Conservation (phyloP, 2,113 vertebrate species). For the Noturus placidus region DNA sequence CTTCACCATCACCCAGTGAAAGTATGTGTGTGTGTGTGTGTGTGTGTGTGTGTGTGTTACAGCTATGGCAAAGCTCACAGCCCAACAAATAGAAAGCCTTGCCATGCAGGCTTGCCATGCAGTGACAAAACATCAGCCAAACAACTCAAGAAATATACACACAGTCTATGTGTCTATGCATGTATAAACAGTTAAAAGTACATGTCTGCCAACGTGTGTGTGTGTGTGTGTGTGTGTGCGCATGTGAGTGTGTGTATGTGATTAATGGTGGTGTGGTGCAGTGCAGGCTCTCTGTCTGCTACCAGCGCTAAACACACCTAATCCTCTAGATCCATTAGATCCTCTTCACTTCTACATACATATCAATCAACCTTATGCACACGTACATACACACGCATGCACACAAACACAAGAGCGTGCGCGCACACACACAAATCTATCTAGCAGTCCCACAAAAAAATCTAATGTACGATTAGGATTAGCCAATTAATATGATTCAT, state of each 20-base stretch:
- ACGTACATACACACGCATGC: constrained; percentile 24
- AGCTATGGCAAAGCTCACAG: neutral
- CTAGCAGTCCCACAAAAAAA: neutral
- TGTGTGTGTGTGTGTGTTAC: neutral
- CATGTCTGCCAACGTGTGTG: neutral
- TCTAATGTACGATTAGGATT: neutral
- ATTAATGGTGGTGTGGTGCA: constrained; percentile 74
- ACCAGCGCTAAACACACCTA: constrained; percentile 72
- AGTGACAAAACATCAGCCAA: neutral
- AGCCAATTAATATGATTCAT: too few species aligned
- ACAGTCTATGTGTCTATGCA: neutral
- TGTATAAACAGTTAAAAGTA: constrained; percentile 32
- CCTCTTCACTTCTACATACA: constrained; percentile 72
- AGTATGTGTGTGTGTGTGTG: neutral
- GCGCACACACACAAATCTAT: constrained; percentile 18
- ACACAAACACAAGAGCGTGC: neutral
- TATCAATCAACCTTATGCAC: constrained; percentile 66
- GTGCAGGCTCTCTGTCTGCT: constrained; percentile 69
- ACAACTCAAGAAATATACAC: neutral
- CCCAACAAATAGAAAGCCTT: neutral
- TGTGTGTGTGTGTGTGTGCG: constrained; percentile 51
- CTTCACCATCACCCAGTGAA: neutral
- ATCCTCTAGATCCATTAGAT: constrained; percentile 81
- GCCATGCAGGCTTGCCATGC: neutral
- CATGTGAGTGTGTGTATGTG: constrained; percentile 52